Base-by-base conservation (phyloP, 2,888 invertebrate species). In the Herminia tarsipennalis region DNA sequence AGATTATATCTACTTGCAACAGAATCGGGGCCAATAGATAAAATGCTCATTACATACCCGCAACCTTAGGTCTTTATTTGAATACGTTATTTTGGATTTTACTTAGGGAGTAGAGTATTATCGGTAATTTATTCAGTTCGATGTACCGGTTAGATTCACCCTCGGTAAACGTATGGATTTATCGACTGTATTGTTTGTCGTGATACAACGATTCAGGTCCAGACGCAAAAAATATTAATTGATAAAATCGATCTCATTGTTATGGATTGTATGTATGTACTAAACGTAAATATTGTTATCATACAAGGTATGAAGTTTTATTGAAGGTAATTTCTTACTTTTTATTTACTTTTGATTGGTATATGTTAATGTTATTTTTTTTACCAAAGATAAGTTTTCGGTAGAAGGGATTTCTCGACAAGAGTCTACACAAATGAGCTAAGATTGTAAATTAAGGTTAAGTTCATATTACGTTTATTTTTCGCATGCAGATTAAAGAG, bases 261-360 rank as follows among this genome's bases (percentile, higher is more conserved):
- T 90, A 87, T 86, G 81, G 78, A 88, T 80, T 81, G 70, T 71
- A 70, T 68, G 78, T 83, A 81, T 74, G 78, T 83, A 82, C 80
- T 76, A 74, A 81, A 74, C 76, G 63, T 83, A 78, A 81, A 80
- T 81, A 83, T 89, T 91, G 90, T 91, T 90, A 91, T 90, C 90
- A 91, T 91, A 91, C 91, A 86, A 81, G 88, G 91, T 91, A 89
- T 91, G 91, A 91, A 89, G 75, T 88, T 83, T 77, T 79, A 77
- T 65, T 66, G 57, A 61, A 46, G 29, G 50, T 66, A 37, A 60
- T 66, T 49, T 61, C 72, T 78, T 73, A 66, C 57, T 69, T 70
- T 69, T 76, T 76, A 58, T 73, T 78, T 66, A 65, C 72, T 71
- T 76, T 75, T 74, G 70, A 80, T 79, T 76, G 75, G 76, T 82